Evolutionary conservation across 2,888 invertebrate species (phyloP).

Genomic region (Empis livida): DNA sequence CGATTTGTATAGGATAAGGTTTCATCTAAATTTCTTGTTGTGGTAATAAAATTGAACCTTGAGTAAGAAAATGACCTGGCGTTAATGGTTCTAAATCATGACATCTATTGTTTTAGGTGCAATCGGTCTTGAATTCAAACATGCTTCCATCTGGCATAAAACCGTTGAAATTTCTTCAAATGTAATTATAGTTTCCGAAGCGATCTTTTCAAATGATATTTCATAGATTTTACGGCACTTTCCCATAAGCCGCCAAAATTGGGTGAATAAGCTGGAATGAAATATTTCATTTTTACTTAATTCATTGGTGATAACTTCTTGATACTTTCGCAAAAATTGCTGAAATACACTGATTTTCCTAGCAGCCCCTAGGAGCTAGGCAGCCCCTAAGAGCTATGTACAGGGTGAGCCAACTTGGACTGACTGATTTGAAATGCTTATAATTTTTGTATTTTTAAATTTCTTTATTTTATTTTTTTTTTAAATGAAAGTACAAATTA

Average conservation of each 20-base stretch:
- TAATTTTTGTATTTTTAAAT: no score
- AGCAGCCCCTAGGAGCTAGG: conserved; percentile 17
- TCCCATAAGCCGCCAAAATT: conserved; percentile 23
- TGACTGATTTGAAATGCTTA: no score
- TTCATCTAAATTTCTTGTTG: conserved; percentile 5
- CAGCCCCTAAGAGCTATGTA: no score
- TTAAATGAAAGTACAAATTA: no score
- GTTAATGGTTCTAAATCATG: conserved; percentile 2
- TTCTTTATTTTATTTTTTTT: no score
- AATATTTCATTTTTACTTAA: background rate
- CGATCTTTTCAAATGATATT: conserved; percentile 16
- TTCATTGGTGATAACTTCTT: conserved; percentile 17
- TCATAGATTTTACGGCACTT: conserved; percentile 17
- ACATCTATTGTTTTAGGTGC: conserved; percentile 8
- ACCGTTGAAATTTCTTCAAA: conserved; percentile 18
- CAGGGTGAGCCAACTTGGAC: no score
- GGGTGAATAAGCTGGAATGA: conserved; percentile 15
- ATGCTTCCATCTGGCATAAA: conserved; percentile 16
- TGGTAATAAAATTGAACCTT: background rate
- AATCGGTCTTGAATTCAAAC: conserved; percentile 17
- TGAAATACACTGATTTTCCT: conserved; percentile 8
- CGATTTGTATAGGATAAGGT: conserved; percentile 3
- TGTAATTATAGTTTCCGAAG: conserved; percentile 15
- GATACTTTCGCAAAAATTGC: background rate
- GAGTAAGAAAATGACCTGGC: conserved; percentile 6